Base-by-base conservation (phyloP, 2,888 invertebrate species). In the Melanargia galathea region DNA sequence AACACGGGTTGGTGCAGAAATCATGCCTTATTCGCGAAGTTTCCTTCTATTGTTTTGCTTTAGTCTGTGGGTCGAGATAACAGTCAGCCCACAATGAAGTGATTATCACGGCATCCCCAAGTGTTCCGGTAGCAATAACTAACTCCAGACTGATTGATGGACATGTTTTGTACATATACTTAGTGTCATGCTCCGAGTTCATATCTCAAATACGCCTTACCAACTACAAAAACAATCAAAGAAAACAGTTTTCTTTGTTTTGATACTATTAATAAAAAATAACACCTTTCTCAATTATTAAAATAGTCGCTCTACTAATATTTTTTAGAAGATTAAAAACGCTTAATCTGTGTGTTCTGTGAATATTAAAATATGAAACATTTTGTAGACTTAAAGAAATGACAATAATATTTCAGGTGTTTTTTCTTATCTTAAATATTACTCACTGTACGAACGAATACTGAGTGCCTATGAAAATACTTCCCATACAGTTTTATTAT, bases 41-140 rank as follows among this genome's bases (percentile, higher is more conserved):
- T 20, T 20, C 13, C 35, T 13, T 52, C 20, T 52, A 16, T 13
- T 16, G 8, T 20, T 33, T 20, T 33, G 11, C 5, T 35, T 20
- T 20, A 52, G 20, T 52, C 52, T 35, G 6, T 35, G 40, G 16
- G 75, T 69, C 65, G 57, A 79, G 78, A 78, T 80, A 80, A 72
- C 62, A 70, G 83, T 84, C 90, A 89, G 74, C 71, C 78, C 70
- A 73, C 71, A 72, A 70, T 66, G 72, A 71, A 75, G 81, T 90
- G 90, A 84, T 77, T 76, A 81, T 87, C 89, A 88, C 83, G 75
- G 72, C 69, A 51, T 46, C 62, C 58, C 59, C 61, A 46, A 67
- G 69, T 71, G 70, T 58, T 20, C 57, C 20, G 16, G 56, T 38
- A 30, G 35, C 49, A 30, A 48, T 63, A 57, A 65, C 49, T 63